phyloP scores from a whole-genome alignment of 2,888 invertebrate genomes.

The Ceriagrion tenellum region DNA sequence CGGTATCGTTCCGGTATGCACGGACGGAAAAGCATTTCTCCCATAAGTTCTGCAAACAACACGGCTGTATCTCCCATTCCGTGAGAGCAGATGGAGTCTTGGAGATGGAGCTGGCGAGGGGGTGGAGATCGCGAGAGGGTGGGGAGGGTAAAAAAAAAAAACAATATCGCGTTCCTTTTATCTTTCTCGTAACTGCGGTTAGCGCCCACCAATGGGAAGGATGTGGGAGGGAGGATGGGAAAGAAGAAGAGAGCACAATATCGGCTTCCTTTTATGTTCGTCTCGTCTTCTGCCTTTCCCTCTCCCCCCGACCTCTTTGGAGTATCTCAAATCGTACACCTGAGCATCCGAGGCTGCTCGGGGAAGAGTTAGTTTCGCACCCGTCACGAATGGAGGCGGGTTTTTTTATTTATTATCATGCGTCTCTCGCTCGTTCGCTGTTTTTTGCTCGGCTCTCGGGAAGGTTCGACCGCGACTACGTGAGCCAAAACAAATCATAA shows the following conservation, averaged over 20 bases:
- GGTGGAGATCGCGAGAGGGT: neutral
- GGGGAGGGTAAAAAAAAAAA: neutral
- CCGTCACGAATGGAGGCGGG: neutral
- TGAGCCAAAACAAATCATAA: too few species aligned
- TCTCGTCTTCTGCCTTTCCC: neutral
- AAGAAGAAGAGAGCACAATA: neutral
- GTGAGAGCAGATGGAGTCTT: neutral
- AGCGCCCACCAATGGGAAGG: neutral
- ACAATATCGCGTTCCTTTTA: constrained; percentile 54
- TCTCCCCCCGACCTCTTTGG: neutral
- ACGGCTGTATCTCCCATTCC: neutral
- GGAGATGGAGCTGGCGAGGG: neutral
- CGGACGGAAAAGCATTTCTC: neutral
- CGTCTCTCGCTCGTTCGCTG: neutral
- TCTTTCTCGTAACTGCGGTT: constrained; percentile 63
- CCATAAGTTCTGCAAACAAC: neutral
- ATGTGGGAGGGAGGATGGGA: neutral
- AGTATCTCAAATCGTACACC: constrained; percentile 41
- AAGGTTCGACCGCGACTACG: too few species aligned
- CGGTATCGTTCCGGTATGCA: neutral
- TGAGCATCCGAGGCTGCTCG: constrained; percentile 20
- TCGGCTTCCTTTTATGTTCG: constrained; percentile 56
- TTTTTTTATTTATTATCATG: neutral
- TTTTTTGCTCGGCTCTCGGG: neutral
- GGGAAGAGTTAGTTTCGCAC: neutral